These are phyloP conservation scores for Matsumyia berberina DNA, from an alignment of 2,888 invertebrate species.

Conservation along the genomic window DNA sequence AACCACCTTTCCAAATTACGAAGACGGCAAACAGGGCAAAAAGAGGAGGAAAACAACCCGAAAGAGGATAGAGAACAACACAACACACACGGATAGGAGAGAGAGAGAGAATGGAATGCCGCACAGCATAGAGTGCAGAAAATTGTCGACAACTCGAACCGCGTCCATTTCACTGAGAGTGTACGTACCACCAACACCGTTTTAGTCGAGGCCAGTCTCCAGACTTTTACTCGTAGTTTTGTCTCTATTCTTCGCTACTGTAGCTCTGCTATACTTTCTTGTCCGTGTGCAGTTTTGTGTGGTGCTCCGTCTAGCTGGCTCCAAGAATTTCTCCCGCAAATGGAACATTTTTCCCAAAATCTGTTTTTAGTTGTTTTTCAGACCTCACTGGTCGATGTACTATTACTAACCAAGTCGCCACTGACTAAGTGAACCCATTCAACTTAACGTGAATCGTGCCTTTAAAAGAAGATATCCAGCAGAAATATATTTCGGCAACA, in stretches of 20 bases:
- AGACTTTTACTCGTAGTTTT: conserved; percentile 71
- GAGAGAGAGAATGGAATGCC: conserved; percentile 50
- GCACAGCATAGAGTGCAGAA: conserved; percentile 60
- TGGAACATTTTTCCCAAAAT: conserved; percentile 50
- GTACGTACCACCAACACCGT: conserved; percentile 68
- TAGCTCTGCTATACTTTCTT: conserved; percentile 40
- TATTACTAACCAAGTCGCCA: conserved; percentile 13
- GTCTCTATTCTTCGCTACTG: conserved; percentile 47
- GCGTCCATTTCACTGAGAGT: conserved; percentile 76
- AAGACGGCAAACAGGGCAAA: conserved; percentile 43
- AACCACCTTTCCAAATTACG: conserved; percentile 72
- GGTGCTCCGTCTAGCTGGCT: conserved; percentile 22
- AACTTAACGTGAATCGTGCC: conserved; percentile 56
- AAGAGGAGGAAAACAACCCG: conserved; percentile 19
- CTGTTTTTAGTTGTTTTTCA: conserved; percentile 42
- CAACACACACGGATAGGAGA: not conserved
- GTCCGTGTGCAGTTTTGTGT: conserved; percentile 34
- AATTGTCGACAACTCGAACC: conserved; percentile 58
- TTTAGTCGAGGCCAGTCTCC: conserved; percentile 56
- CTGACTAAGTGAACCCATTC: conserved; percentile 9
- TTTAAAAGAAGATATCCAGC: conserved; percentile 30
- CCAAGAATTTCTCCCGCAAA: conserved; percentile 65
- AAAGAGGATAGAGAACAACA: conserved; percentile 42
- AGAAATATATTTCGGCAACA: not conserved
- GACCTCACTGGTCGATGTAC: conserved; percentile 54